Evolutionary conservation across 2,888 invertebrate genomes (phyloP), one percentile per base, ranked within the genome.

Genomic region (Sinodicranocentrus sp.): DNA sequence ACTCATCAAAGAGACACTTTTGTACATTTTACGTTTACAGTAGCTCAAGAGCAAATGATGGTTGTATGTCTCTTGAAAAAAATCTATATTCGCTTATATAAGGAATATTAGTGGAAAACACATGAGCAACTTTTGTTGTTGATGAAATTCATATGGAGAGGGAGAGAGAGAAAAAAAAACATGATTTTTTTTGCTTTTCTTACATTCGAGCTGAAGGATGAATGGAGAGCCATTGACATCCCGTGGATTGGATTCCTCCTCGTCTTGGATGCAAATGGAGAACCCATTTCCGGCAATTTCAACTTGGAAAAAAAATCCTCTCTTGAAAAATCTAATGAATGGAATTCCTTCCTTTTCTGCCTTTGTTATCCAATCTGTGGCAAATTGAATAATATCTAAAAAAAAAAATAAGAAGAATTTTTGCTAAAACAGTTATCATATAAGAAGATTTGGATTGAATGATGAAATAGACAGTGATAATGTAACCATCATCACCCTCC

Each of bases 211-310:
- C 84, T 67, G 77, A 84, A 84, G 77, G 86, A 86, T 83, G 86
- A 86, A 77, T 86, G 86, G 65, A 86, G 84, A 70, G 83, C 83
- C 80, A 84, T 80, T 73, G 85, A 86, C 84, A 86, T 84, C 61
- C 84, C 84, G 85, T 85, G 85, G 71, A 85, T 84, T 61, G 85
- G 85, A 79, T 84, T 82, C 84, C 84, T 87, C 87, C 84, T 84
- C 59, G 78, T 39, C 78, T 78, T 78, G 59, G 78, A 61, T 61
- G 87, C 87, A 79, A 87, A 87, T 82, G 87, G 85, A 78, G 87
- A 87, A 68, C 87, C 87, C 87, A 87, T 87, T 85, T 85, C 85
- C 85, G 85, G 86, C 63, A 70, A 61, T 61, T 48, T 79, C 78
- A 82, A 75, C 15, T 67, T 23, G 59, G 57, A 67, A 68, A 43